Evolutionary conservation across 92 coral and sea anemone genomes (phyloP).

Genomic region (Palythoa heliodiscus): DNA sequence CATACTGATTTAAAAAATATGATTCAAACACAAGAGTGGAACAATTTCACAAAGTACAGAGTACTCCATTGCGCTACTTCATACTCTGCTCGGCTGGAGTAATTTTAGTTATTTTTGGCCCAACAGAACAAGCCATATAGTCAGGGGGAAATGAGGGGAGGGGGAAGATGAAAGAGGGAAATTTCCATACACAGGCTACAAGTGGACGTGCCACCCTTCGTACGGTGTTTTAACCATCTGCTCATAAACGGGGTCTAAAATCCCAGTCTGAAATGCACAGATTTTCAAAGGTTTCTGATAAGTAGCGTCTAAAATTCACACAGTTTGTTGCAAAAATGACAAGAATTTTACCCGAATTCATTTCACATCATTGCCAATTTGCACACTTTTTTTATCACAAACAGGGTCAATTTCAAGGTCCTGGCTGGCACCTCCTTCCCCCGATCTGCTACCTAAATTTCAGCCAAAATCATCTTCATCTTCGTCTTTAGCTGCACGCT

Average conservation of each 20-base stretch:
- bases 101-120: slow-evolving; percentile 16
- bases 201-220: slow-evolving; percentile 18
- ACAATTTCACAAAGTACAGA: slow-evolving; percentile 22
- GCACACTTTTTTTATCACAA: slow-evolving; percentile 31
- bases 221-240: slow-evolving; percentile 15
- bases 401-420: slow-evolving; percentile 30
- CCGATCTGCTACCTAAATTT: background rate
- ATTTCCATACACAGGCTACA: slow-evolving; percentile 28
- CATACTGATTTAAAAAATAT: slow-evolving; percentile 30
- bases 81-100: slow-evolving; percentile 28
- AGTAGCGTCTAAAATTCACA: slow-evolving; percentile 24
- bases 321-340: slow-evolving; percentile 25
- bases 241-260: slow-evolving; percentile 26
- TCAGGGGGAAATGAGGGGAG: background rate
- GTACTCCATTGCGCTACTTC: slow-evolving; percentile 34
- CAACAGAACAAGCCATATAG: background rate
- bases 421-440: slow-evolving; percentile 8
- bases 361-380: slow-evolving; percentile 23
- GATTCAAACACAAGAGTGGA: slow-evolving; percentile 20
- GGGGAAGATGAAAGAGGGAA: background rate
- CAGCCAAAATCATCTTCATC: slow-evolving; percentile 10
- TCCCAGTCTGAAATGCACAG: slow-evolving; percentile 30
- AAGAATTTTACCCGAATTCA: slow-evolving; percentile 14
- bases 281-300: slow-evolving; percentile 26
- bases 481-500: slow-evolving; percentile 31